A percentile compares a stretch with the other conserved stretches of the same genome.
phyloP scores from a whole-genome alignment of 2,113 vertebrate species.

The Heliornis fulica region DNA sequence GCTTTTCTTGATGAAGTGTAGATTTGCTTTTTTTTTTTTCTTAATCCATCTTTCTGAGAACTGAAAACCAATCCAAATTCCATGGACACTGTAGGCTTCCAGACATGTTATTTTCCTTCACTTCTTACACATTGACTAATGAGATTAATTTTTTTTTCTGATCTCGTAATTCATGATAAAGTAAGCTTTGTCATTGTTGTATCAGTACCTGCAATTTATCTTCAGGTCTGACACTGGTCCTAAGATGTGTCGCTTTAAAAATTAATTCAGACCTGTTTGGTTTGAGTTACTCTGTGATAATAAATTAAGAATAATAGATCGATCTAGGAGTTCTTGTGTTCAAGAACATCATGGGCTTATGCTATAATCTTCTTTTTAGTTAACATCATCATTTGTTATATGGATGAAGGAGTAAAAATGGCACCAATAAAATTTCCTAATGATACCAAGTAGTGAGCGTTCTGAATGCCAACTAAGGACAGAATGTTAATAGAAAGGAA shows the following conservation, averaged over 20 bases:
- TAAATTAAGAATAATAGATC: background rate
- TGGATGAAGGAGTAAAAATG: background rate
- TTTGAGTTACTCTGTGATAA: background rate
- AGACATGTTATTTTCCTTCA: background rate
- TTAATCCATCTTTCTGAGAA: background rate
- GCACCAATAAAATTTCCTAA: background rate
- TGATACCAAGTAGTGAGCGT: background rate
- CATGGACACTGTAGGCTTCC: background rate
- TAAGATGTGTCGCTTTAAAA: background rate
- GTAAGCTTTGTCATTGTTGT: background rate
- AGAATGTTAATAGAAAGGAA: slow-evolving; percentile 18
- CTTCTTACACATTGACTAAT: background rate
- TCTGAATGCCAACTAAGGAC: background rate
- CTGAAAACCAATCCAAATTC: background rate
- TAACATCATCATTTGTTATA: background rate
- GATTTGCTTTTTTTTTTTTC: background rate
- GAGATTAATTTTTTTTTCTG: background rate
- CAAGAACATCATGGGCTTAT: background rate
- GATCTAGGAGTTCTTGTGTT: background rate
- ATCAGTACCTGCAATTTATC: background rate
- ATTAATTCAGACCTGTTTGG: background rate
- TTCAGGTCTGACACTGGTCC: background rate
- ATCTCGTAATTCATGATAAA: background rate
- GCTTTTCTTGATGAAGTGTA: background rate
- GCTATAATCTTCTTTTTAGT: slow-evolving; percentile 7